phyloP scores from a whole-genome alignment of 2,888 invertebrate species.

The Trimorus sp. region DNA sequence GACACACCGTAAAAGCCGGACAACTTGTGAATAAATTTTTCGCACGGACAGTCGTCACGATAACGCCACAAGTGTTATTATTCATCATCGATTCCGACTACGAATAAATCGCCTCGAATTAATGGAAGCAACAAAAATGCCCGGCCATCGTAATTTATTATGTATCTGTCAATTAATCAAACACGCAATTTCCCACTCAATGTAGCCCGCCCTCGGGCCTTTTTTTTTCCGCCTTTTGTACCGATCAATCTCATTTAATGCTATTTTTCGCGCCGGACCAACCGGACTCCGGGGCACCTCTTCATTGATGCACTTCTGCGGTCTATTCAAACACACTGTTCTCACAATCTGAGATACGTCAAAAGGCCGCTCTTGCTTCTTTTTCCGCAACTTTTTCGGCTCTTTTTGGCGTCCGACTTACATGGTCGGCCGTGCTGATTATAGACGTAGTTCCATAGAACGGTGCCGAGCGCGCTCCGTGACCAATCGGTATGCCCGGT shows the following conservation, averaged over 20 bases:
- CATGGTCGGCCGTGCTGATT: conserved; percentile 59
- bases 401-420: conserved; percentile 33
- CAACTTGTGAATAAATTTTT: no score
- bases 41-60: no score
- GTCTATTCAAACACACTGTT: conserved; percentile 34
- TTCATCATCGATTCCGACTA: no score
- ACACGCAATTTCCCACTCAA: conserved; percentile 24
- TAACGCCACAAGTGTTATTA: no score
- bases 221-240: conserved; percentile 15
- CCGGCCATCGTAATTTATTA: conserved; percentile 14
- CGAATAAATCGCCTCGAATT: no score
- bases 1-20: no score
- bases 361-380: conserved; percentile 8
- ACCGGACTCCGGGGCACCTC: not conserved
- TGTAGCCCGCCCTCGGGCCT: not conserved
- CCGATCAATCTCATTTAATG: conserved; percentile 39
- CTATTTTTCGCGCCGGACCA: conserved; percentile 34
- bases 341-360: conserved; percentile 29
- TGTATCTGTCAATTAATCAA: conserved; percentile 41
- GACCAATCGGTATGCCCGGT: conserved; percentile 56
- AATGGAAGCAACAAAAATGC: no score
- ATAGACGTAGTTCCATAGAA: conserved; percentile 62
- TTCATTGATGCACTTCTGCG: conserved; percentile 33
- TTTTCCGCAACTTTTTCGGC: conserved; percentile 32
- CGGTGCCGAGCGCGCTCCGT: conserved; percentile 54